A percentile compares a stretch with the other conserved stretches of the same genome.
These are phyloP conservation scores for Eubucco bourcierii DNA, from an alignment of 2,113 vertebrate genomes.

Conservation along the genomic window DNA sequence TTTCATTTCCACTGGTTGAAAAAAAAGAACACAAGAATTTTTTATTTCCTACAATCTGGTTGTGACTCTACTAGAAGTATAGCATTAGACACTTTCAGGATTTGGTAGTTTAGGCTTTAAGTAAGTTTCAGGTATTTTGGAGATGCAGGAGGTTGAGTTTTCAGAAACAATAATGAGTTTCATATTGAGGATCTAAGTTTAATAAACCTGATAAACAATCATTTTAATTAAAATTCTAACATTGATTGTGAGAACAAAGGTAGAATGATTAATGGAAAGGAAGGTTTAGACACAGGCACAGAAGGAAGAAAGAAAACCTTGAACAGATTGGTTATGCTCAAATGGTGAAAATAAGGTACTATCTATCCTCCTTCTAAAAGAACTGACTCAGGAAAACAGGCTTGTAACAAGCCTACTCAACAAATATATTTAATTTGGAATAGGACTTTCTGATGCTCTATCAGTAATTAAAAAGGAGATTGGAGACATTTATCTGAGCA, in stretches of 20 bases:
- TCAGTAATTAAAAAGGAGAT: background rate
- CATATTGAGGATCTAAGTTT: background rate
- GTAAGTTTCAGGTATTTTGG: background rate
- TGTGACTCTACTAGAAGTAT: background rate
- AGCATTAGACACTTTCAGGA: background rate
- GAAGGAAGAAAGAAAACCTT: background rate
- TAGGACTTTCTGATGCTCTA: background rate
- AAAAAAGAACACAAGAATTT: background rate
- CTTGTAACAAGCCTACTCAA: background rate
- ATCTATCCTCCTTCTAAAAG: background rate
- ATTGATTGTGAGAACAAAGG: background rate
- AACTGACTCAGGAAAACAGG: background rate
- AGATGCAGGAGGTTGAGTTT: no score
- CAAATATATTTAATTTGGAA: background rate
- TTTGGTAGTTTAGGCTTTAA: background rate
- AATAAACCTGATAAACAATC: background rate
- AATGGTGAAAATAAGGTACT: background rate
- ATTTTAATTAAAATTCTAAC: background rate
- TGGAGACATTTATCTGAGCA: background rate
- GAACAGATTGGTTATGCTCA: background rate
- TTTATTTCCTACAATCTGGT: background rate
- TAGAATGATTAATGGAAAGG: background rate
- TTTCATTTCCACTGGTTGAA: background rate
- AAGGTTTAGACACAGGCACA: background rate
- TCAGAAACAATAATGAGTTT: background rate